Conservation (phyloP, 2,113 vertebrate species). For the Callorhinus ursinus region DNA sequence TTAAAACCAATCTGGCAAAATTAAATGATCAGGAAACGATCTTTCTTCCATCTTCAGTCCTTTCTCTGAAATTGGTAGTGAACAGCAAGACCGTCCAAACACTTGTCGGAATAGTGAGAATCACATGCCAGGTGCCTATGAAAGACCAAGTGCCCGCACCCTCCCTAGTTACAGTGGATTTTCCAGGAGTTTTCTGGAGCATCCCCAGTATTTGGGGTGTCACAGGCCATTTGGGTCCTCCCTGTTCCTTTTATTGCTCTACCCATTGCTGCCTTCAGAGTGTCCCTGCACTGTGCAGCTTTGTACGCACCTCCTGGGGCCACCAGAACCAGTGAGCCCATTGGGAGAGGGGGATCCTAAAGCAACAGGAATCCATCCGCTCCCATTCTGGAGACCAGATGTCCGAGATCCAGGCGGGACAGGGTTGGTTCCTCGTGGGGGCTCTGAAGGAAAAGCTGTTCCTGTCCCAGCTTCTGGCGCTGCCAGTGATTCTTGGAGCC, state of each 20-base stretch:
- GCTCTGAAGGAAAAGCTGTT: background rate
- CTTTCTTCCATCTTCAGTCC: too few relatives aligned
- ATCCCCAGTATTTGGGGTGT: background rate
- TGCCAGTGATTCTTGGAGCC: rapidly evolving
- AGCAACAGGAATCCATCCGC: background rate
- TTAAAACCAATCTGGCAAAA: too few relatives aligned
- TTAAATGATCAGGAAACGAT: too few relatives aligned
- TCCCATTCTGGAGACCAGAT: background rate
- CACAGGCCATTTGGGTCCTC: background rate
- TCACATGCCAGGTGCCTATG: too few relatives aligned
- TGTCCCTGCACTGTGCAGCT: too few relatives aligned
- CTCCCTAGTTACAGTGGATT: too few relatives aligned
- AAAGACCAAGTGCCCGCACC: too few relatives aligned
- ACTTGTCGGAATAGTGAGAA: too few relatives aligned
- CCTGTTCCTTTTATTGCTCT: background rate
- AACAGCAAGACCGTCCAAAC: too few relatives aligned
- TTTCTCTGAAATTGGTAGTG: too few relatives aligned
- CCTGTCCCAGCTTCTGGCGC: background rate
- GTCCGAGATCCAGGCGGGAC: background rate
- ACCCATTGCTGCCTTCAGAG: too few relatives aligned
- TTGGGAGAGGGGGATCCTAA: background rate
- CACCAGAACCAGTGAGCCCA: rapidly evolving
- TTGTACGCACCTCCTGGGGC: background rate
- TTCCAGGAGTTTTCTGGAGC: background rate
- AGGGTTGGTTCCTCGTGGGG: background rate